These are phyloP conservation scores for Tortrix viridana DNA, from an alignment of 2,888 invertebrate genomes.

Conservation along the genomic window DNA sequence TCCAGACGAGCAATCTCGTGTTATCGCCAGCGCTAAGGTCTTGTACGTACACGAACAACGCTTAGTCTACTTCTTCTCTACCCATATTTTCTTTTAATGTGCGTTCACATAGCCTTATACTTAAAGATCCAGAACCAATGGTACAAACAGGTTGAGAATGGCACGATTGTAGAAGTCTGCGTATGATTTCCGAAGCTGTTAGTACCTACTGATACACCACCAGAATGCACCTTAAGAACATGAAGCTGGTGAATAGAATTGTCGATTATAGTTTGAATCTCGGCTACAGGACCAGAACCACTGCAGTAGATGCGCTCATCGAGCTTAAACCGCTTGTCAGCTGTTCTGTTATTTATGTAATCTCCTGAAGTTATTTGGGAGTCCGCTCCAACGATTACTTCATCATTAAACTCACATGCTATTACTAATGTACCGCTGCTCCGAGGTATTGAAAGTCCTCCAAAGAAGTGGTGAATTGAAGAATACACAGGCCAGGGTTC, in stretches of 20 bases:
- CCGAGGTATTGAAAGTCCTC: not conserved
- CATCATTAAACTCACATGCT: constrained; percentile 24
- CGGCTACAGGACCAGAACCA: constrained; percentile 9
- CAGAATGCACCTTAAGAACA: not conserved
- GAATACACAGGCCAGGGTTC: not conserved
- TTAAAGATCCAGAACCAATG: constrained; percentile 16
- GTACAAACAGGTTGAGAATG: not conserved
- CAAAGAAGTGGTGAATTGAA: not conserved
- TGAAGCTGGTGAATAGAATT: constrained; percentile 1
- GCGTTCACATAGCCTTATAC: constrained; percentile 9
- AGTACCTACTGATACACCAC: not conserved
- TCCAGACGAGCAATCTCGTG: constrained; percentile 16
- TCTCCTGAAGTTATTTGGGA: constrained; percentile 12
- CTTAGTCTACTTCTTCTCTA: constrained; percentile 6
- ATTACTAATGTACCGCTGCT: constrained; percentile 4
- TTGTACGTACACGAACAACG: constrained; percentile 11
- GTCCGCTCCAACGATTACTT: constrained; percentile 18
- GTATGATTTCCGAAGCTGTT: constrained; percentile 3
- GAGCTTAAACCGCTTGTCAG: constrained; percentile 13
- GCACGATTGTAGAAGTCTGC: not conserved
- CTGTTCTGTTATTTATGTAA: constrained; percentile 14
- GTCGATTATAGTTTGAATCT: constrained; percentile 11
- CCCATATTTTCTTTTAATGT: constrained; percentile 5
- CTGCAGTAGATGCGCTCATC: constrained; percentile 16
- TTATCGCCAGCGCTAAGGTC: constrained; percentile 3